Evolutionary conservation across 2,888 invertebrate genomes (phyloP), one percentile per base, ranked within the genome.

Genomic region (Cataglyphis rosenhaueri): DNA sequence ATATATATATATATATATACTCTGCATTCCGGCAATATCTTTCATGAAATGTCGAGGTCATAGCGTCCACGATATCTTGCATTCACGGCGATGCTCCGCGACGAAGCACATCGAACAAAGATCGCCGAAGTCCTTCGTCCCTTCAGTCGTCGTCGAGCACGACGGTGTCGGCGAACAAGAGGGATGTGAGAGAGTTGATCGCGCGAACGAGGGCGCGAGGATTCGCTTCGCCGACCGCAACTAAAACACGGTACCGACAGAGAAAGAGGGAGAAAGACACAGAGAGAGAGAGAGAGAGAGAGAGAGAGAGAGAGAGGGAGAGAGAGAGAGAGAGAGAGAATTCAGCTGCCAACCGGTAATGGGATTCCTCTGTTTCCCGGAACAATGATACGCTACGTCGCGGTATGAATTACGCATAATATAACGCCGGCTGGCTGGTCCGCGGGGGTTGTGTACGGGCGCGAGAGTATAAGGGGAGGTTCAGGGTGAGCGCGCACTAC

Each of bases 341-440:
- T 92, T 92, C 91, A 92, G 92, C 92, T 92, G 92, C 92, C 91
- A 93, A 92, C 92, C 92, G 91, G 93, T 94, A 94, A 94, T 93
- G 93, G 93, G 92, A 93, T 93, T 93, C 92, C 93, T 92, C 93
- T 93, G 93, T 93, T 94, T 81, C 91, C 91, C 92, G 89, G 90
- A 92, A 93, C 93, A 93, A 93, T 93, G 92, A 93, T 92, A 93
- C 92, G 92, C 91, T 91, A 90, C 92, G 92, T 92, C 92, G 91
- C 91, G 91, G 91, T 93, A 93, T 93, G 93, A 93, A 93, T 93
- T 92, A 92, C 92, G 93, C 91, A 93, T 93, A 93, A 92, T 91
- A 91, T 91, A 87, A 85, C 87, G 76, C 82, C 74, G 74, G 65
- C 44, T 81, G 85, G 84, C 59, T 55, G 85, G 82, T 87, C 84